These are phyloP conservation scores for Nemopilema nomurai DNA, from an alignment of 30 jellyfish, hydroid and myxozoan species.

Conservation along the genomic window DNA sequence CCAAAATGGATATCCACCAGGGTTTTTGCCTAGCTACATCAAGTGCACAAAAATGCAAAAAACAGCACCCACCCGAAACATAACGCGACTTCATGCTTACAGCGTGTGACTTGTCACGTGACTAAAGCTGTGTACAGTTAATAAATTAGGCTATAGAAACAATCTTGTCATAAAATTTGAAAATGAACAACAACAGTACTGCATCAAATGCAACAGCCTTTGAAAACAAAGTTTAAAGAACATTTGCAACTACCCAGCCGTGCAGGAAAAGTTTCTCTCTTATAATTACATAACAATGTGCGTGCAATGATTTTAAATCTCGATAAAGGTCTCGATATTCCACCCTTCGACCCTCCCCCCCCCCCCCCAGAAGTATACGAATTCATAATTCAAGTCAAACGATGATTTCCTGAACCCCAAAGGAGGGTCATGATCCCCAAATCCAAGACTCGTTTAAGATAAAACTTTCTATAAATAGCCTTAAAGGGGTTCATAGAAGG, in stretches of 20 bases:
- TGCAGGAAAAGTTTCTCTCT: not conserved
- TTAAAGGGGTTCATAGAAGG: not conserved
- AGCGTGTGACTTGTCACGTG: too few species aligned
- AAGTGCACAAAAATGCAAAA: not conserved
- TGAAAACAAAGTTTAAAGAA: not conserved
- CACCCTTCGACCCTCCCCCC: not conserved
- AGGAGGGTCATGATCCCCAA: not conserved
- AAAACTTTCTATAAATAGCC: not conserved
- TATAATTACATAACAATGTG: not conserved
- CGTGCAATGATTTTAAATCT: not conserved
- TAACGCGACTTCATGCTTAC: too few species aligned
- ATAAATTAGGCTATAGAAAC: conserved; percentile 40
- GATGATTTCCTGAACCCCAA: not conserved
- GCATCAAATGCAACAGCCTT: conserved; percentile 35
- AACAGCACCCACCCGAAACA: not conserved
- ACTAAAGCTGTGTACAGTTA: conserved; percentile 21
- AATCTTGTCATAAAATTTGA: conserved; percentile 38
- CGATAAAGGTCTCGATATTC: not conserved
- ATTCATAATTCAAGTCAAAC: not conserved
- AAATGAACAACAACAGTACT: conserved; percentile 32
- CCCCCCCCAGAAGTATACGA: not conserved
- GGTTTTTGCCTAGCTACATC: too few species aligned
- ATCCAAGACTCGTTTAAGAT: not conserved
- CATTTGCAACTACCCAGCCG: not conserved
- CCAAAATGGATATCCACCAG: too few species aligned